Evolutionary conservation across 2,888 invertebrate species (phyloP), one percentile per base, ranked within the genome.

Genomic region (Helleia helle): DNA sequence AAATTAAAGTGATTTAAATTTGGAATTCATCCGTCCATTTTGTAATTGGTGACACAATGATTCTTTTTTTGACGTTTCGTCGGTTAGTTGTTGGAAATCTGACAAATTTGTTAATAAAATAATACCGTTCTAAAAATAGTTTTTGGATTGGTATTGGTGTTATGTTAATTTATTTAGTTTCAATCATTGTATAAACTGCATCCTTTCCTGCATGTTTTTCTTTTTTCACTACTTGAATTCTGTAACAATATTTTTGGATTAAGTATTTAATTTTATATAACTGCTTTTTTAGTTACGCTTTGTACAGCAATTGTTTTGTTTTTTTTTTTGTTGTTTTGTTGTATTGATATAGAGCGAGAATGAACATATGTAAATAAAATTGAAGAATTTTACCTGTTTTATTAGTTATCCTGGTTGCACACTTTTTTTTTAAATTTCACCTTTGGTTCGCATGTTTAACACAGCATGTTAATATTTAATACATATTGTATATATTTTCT

Each of bases 281-380:
- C 18, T 3, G 34, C 34, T 34, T 34, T 18, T 22, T 34, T 8
- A 22, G 34, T 18, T 22, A 3, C 8, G 34, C 34, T 18, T 34
- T 17, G 17, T 22, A 22, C 12, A 15, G 18, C 9, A 17, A 18
- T 2, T 24, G 18, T 34, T 34, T 6, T 15, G n/a, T 15, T 34
- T 15, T 28, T 39, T 41, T 30, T 48, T 28, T 49, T 46, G 39
- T 42, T 50, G 34, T 44, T 40, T 43, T 37, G 34, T 44, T 40
- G 43, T 37, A 31, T 44, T 50, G 40, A 43, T 22, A 30, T 40
- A 41, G 42, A 37, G 74, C 73, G 67, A 65, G 56, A 36, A 62
- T 79, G 76, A 77, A 71, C 66, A 62, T 71, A 65, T 63, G 58
- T 54, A 59, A 77, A 76, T 77, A 81, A 83, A 83, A 50, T 50